These are phyloP conservation scores for Cynodonichthys magdalenae DNA, from an alignment of 2,797 vertebrate species.

Conservation along the genomic window DNA sequence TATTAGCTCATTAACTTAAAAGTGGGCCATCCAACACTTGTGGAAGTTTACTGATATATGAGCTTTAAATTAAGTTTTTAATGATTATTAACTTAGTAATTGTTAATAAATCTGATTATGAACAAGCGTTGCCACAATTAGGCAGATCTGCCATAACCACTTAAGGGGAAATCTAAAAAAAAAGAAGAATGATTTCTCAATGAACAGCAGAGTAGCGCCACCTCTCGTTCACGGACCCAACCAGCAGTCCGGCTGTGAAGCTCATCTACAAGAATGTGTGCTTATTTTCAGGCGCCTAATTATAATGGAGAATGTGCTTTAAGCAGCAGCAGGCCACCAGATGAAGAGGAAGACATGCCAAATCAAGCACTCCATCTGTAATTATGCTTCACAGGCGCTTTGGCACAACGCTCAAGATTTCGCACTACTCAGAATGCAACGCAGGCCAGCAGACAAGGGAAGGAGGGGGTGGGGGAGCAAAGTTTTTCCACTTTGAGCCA, in stretches of 20 bases:
- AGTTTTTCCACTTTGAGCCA: slow-evolving; percentile 75
- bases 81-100: not conserved
- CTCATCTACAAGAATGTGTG: slow-evolving; percentile 60
- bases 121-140: not conserved
- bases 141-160: not conserved
- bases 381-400: slow-evolving; percentile 82
- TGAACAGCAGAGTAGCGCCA: slow-evolving; percentile 67
- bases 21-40: slow-evolving; percentile 25
- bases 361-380: slow-evolving; percentile 83
- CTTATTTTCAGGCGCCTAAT: slow-evolving; percentile 83
- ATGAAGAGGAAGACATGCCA: slow-evolving; percentile 86
- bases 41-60: not conserved
- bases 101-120: too few relatives aligned
- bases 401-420: slow-evolving; percentile 78
- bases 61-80: not conserved
- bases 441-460: slow-evolving; percentile 60
- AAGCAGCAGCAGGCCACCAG: slow-evolving; percentile 86
- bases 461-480: slow-evolving; percentile 43
- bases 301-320: slow-evolving; percentile 80
- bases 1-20: slow-evolving; percentile 17
- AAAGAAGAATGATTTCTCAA: not conserved
- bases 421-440: slow-evolving; percentile 76
- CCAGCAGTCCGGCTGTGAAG: slow-evolving; percentile 35
- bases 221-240: slow-evolving; percentile 60
- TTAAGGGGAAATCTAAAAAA: not conserved